These are phyloP conservation scores for Tenthredo scrophulariae DNA, from an alignment of 2,888 invertebrate genomes.

Conservation along the genomic window DNA sequence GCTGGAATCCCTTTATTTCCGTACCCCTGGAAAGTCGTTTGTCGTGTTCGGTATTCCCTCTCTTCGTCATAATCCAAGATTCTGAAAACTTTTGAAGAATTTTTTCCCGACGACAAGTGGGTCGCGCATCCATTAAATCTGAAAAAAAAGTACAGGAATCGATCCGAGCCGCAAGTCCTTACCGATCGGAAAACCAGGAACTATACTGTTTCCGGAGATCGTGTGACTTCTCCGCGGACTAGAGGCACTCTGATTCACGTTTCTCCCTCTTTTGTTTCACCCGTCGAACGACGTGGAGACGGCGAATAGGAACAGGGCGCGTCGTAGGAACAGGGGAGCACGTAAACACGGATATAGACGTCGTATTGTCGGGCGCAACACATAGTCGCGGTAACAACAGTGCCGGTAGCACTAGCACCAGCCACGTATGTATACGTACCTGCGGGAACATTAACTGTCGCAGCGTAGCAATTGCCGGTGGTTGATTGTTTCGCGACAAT, in stretches of 20 bases:
- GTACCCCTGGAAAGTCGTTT: conserved; percentile 18
- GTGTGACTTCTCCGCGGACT: neutral
- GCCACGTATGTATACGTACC: neutral
- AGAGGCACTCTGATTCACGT: conserved; percentile 30
- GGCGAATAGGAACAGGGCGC: too few species aligned
- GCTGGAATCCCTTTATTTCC: conserved; percentile 36
- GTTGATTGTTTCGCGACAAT: conserved; percentile 52
- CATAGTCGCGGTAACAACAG: conserved; percentile 7
- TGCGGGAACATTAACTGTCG: conserved; percentile 50
- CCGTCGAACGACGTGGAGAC: neutral
- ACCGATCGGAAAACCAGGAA: neutral
- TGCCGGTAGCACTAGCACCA: neutral
- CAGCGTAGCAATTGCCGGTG: conserved; percentile 46
- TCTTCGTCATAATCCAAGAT: neutral
- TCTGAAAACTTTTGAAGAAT: neutral
- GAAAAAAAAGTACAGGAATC: too few species aligned
- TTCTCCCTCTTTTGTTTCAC: neutral
- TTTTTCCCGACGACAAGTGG: neutral
- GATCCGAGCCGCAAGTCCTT: neutral
- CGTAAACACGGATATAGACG: conserved; percentile 39
- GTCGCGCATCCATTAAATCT: too few species aligned
- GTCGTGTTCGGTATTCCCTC: conserved; percentile 24
- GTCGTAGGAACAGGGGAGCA: neutral
- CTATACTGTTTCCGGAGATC: neutral
- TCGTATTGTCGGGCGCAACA: conserved; percentile 33